Percentiles rank a stretch among this genome's conserved stretches.
These are phyloP conservation scores for Acleris literana DNA, from an alignment of 2,888 invertebrate species.

Conservation along the genomic window DNA sequence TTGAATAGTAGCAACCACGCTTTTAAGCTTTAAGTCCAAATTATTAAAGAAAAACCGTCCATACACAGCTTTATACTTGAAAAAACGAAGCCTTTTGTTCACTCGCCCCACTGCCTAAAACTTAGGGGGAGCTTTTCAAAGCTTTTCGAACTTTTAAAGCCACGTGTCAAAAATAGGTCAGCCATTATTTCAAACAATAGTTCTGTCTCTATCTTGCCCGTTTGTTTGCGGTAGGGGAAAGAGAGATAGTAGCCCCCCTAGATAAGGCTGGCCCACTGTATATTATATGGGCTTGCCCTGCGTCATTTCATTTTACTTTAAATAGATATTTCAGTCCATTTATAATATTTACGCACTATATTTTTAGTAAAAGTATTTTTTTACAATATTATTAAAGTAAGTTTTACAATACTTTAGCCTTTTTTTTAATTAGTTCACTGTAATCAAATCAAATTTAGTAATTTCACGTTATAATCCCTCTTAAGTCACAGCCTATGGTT, in stretches of 20 bases:
- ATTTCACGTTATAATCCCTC: too few relatives aligned
- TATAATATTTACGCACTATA: too few relatives aligned
- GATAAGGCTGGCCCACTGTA: slow-evolving; percentile 7
- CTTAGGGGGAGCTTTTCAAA: slow-evolving; percentile 39
- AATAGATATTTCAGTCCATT: not conserved
- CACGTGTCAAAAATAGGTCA: slow-evolving; percentile 78
- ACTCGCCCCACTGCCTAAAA: slow-evolving; percentile 37
- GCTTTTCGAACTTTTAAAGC: slow-evolving; percentile 54
- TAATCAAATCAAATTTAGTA: too few relatives aligned
- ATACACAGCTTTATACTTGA: not conserved
- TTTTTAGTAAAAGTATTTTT: too few relatives aligned
- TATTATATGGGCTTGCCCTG: slow-evolving; percentile 6
- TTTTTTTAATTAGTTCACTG: too few relatives aligned
- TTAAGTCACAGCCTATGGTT: too few relatives aligned
- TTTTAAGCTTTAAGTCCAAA: too few relatives aligned
- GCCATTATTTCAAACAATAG: slow-evolving; percentile 62
- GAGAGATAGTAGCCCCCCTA: slow-evolving; percentile 22
- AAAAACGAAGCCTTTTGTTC: slow-evolving; percentile 38
- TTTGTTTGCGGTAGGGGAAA: slow-evolving; percentile 19
- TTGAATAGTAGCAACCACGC: too few relatives aligned
- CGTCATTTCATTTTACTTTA: slow-evolving; percentile 1
- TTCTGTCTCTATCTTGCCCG: slow-evolving; percentile 52
- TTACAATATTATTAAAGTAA: too few relatives aligned
- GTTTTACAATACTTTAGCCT: too few relatives aligned
- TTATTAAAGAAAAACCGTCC: not conserved